These are phyloP conservation scores for Megaceryle torquata DNA, from an alignment of 2,113 vertebrate species.

Conservation along the genomic window DNA sequence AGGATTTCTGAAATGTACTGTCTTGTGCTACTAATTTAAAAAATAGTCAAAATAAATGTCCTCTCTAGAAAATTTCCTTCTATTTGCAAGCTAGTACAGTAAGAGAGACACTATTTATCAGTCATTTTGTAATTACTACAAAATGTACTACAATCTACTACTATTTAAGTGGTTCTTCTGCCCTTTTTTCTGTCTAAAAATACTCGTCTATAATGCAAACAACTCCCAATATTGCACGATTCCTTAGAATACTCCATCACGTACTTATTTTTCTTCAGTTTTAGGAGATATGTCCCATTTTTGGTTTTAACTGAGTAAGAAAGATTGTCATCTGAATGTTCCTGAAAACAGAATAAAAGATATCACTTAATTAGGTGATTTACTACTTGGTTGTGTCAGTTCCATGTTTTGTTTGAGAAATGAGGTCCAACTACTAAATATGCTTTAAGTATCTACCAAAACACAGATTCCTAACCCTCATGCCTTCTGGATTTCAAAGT, in stretches of 20 bases:
- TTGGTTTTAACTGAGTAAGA: conserved; percentile 63
- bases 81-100: background rate
- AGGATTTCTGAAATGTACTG: background rate
- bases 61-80: background rate
- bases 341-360: conserved; percentile 53
- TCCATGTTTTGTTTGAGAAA: background rate
- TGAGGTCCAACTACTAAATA: background rate
- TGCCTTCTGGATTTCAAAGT: background rate
- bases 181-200: background rate
- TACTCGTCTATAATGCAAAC: background rate
- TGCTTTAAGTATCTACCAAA: background rate
- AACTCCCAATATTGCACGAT: background rate
- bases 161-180: background rate
- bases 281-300: conserved; percentile 62
- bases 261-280: conserved; percentile 72
- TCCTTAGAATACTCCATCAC: background rate
- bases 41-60: background rate
- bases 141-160: background rate
- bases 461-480: background rate
- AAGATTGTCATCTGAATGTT: conserved; percentile 38
- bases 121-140: background rate
- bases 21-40: background rate
- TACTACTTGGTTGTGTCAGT: background rate
- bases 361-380: background rate
- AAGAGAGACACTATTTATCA: background rate